Percentiles rank a stretch among this genome's conserved stretches.
Conservation (phyloP, 2,113 vertebrate genomes). For the Nansenia antarctica region DNA sequence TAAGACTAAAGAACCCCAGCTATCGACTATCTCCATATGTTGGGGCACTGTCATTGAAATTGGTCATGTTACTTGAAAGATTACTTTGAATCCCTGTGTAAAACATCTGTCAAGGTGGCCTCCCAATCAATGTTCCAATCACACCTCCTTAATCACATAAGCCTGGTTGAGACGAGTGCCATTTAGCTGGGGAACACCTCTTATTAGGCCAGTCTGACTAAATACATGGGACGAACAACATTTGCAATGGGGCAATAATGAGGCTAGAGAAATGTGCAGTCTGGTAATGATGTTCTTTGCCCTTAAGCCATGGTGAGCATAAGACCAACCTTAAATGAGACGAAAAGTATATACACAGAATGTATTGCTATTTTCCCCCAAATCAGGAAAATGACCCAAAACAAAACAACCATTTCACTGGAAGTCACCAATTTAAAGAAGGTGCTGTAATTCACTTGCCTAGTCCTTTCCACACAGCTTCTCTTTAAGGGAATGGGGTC, state of each 20-base stretch:
- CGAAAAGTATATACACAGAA: too few species aligned
- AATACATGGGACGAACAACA: constrained; percentile 15
- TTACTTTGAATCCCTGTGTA: constrained; percentile 37
- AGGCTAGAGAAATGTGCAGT: background rate
- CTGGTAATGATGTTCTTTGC: background rate
- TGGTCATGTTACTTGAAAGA: constrained; percentile 4
- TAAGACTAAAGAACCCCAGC: background rate
- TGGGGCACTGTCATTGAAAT: background rate
- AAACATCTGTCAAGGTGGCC: constrained; percentile 45
- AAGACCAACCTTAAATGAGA: too few species aligned
- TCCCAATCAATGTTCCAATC: constrained; percentile 53
- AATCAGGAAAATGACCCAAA: too few species aligned
- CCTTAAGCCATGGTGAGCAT: too few species aligned
- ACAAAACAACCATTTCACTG: too few species aligned
- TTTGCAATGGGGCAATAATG: constrained; percentile 4
- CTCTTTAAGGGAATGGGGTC: too few species aligned
- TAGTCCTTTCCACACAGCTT: too few species aligned
- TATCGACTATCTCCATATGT: background rate
- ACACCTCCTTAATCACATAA: constrained; percentile 55
- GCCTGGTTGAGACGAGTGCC: constrained; percentile 39
- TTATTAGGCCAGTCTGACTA: constrained; percentile 37
- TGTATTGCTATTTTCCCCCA: too few species aligned
- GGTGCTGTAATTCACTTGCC: too few species aligned
- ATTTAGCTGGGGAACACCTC: constrained; percentile 31
- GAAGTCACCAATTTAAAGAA: too few species aligned